Base-by-base conservation (phyloP, 2,797 vertebrate species). In the Coregonus suidteri region DNA sequence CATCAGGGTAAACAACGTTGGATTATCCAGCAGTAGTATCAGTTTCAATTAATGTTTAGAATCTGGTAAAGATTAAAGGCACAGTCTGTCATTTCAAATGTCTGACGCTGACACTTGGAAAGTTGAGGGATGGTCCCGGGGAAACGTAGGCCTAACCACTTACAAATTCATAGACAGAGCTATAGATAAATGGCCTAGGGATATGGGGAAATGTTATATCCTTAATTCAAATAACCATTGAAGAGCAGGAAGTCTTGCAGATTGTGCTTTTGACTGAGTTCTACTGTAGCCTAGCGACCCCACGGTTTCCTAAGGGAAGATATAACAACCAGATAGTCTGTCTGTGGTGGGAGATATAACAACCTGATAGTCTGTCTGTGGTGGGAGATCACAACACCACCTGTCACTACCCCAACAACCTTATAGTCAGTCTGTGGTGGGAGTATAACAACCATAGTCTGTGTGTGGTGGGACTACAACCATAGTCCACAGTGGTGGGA, bases 261-360 rank as follows among this genome's bases (percentile, higher is more conserved):
- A 20, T 62, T 62, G 59, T 62, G 59, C 7, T 4, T 62, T 62
- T n/a, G n/a, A 15, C 30, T 56, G 15, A 34, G n/a, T 56, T 72
- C 75, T 47, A 35, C 72, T 25, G 70, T 66, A n/a, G 25, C 65
- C 74, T 54, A 71, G 71, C 56, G 64, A 25, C 25, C 25, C 25
- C 25, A 25, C 25, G 25, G 25, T 25, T 25, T 25, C 25, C 25
- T 25, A 18, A 77, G 76, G 83, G 80, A 73, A 56, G 59, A 80
- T 66, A 78, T 80, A 80, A 84, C 56, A 66, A 84, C 71, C 35
- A 1, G 4, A 9, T 1, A 6, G 9, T 16, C 9, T 3, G 25
- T 13, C 30, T 67, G 25, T 66, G 18, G 15, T 56, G 41, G 41
- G 7, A 41, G 25, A 25, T 25, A 25, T 25, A 25, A 25, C 25